These are phyloP conservation scores for Idaea aversata DNA, from an alignment of 2,888 invertebrate genomes.

Conservation along the genomic window DNA sequence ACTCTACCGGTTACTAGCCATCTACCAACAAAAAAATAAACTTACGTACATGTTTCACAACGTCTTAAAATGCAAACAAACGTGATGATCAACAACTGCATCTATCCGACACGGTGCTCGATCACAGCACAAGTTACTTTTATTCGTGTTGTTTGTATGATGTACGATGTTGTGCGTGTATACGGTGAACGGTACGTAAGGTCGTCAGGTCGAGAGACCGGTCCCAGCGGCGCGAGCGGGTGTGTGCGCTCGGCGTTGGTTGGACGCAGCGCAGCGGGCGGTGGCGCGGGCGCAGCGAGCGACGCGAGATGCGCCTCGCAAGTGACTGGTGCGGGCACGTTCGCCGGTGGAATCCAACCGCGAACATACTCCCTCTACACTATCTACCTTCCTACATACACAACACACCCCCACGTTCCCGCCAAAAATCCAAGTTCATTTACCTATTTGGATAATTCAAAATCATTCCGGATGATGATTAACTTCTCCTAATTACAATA, in stretches of 20 bases:
- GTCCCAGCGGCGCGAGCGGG: conserved; percentile 23
- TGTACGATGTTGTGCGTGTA: conserved; percentile 67
- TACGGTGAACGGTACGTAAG: conserved; percentile 73
- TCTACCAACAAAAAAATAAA: conserved; percentile 14
- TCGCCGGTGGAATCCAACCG: not conserved
- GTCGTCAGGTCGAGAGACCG: conserved; percentile 34
- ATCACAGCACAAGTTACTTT: conserved; percentile 34
- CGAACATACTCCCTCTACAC: not conserved
- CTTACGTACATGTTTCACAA: conserved; percentile 48
- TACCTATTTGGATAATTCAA: no score
- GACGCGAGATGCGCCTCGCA: conserved; percentile 33
- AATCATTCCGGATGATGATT: no score
- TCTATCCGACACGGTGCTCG: conserved; percentile 39
- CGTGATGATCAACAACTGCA: conserved; percentile 34
- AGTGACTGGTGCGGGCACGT: not conserved
- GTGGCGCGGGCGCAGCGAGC: conserved; percentile 36
- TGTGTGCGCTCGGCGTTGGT: conserved; percentile 5
- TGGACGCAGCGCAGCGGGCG: conserved; percentile 20
- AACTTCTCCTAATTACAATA: no score
- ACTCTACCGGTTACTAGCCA: not conserved
- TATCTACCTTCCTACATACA: not conserved
- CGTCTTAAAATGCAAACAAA: conserved; percentile 35
- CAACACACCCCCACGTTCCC: not conserved
- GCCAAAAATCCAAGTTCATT: no score
- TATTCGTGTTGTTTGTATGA: conserved; percentile 30